These are phyloP conservation scores for Indicator indicator DNA, from an alignment of 2,113 vertebrate species.

Conservation along the genomic window DNA sequence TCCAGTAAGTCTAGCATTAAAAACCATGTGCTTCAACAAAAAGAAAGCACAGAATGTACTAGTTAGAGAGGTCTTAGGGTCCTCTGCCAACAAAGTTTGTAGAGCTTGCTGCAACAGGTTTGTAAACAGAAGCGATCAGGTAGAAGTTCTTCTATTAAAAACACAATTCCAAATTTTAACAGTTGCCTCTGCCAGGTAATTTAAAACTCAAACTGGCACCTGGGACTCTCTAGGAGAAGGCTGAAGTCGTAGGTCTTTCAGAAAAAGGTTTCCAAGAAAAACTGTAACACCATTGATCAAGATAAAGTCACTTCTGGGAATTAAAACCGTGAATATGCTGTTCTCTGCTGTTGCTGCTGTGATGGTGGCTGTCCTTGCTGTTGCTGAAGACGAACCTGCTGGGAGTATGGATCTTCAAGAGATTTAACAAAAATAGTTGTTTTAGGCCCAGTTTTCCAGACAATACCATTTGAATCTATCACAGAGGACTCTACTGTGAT, in stretches of 20 bases:
- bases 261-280: background rate
- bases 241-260: background rate
- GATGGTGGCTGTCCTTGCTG: slow-evolving; percentile 80
- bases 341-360: slow-evolving; percentile 79
- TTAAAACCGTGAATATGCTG: slow-evolving; percentile 77
- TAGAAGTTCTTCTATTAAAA: background rate
- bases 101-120: background rate
- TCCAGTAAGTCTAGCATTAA: background rate
- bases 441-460: slow-evolving; percentile 95
- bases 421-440: slow-evolving; percentile 91
- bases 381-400: slow-evolving; percentile 90
- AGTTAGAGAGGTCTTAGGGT: background rate
- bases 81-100: background rate
- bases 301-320: background rate
- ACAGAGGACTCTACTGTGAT: slow-evolving; percentile 96
- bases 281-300: background rate
- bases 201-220: background rate
- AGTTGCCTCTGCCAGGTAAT: background rate
- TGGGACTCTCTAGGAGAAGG: background rate
- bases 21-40: background rate
- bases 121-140: background rate
- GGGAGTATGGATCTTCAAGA: slow-evolving; percentile 93
- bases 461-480: slow-evolving; percentile 88
- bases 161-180: background rate
- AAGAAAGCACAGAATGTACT: background rate